Evolutionary conservation across 2,888 invertebrate species (phyloP).

Genomic region (Lasioglossum villosulum): DNA sequence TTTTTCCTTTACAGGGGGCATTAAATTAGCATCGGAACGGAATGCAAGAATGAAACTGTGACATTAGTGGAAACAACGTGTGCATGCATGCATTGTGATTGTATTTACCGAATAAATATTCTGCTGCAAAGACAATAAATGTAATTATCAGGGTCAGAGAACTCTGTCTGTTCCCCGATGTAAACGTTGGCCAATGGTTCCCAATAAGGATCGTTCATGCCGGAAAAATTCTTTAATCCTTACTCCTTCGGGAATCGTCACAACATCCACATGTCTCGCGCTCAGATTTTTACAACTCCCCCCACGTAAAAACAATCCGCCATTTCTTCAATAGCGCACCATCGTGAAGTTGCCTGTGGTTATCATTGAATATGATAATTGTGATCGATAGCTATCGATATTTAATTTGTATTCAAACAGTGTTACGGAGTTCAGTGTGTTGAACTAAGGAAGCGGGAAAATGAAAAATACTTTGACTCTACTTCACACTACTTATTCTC

Average conservation of each 20-base stretch:
- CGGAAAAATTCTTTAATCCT: slow-evolving; percentile 53
- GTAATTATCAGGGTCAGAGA: slow-evolving; percentile 85
- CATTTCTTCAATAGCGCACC: slow-evolving; percentile 68
- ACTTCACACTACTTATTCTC: no score
- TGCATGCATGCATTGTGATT: not conserved
- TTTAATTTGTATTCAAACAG: slow-evolving; percentile 9
- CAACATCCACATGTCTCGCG: slow-evolving; percentile 72
- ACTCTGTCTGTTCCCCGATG: slow-evolving; percentile 84
- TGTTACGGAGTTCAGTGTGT: not conserved
- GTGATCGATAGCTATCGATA: slow-evolving; percentile 48
- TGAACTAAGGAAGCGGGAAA: no score
- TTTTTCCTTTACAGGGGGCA: slow-evolving; percentile 25
- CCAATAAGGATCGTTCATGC: slow-evolving; percentile 87
- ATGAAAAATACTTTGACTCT: no score
- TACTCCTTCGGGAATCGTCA: slow-evolving; percentile 67
- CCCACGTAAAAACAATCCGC: slow-evolving; percentile 74
- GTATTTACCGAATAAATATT: slow-evolving; percentile 88
- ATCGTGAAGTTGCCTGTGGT: slow-evolving; percentile 58
- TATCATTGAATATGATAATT: slow-evolving; percentile 28
- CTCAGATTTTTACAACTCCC: slow-evolving; percentile 69
- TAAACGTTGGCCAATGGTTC: slow-evolving; percentile 89
- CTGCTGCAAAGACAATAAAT: slow-evolving; percentile 90
- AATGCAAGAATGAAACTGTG: not conserved
- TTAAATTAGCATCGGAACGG: not conserved
- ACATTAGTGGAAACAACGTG: not conserved